Base-by-base conservation (phyloP, 2,888 invertebrate species). In the Eudemis profundana region DNA sequence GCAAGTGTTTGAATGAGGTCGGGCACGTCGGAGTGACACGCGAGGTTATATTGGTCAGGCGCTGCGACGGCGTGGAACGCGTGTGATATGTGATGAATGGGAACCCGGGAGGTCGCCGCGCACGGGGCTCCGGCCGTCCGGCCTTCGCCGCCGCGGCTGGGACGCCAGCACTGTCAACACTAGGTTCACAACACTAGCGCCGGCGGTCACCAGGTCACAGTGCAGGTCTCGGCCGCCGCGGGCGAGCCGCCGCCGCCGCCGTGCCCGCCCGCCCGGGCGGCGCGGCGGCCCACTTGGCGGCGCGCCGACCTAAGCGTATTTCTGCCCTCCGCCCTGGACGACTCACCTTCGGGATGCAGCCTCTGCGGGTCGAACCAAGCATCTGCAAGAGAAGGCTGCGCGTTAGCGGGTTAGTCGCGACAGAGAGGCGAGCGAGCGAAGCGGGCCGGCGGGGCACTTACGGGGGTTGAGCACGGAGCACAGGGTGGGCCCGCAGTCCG, bases 341-440 rank as follows among this genome's bases (percentile, higher is more conserved):
- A 93, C 96, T 96, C 95, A 97, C 97, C 97, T 95, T 95, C 95
- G 78, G 97, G 97, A 93, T 97, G 96, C 92, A 97, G 95, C 93
- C 96, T 95, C 93, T 96, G 96, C 84, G 97, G 97, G 91, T 96
- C 96, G 94, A 97, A 97, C 97, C 97, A 97, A 93, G 97, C 96
- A 95, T 96, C 97, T 97, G 96, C 82, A 97, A 96, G 92, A 92
- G 93, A 93, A 89, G 89, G 89, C 88, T 83, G 89, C 86, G 89
- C 82, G 91, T 91, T 91, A 92, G 91, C 89, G 90, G 88, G 91
- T 92, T 90, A 91, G 92, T 92, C 82, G 90, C 91, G 90, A 90
- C 82, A 89, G 86, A 82, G 81, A 84, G 74, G 72, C 67, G 85
- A 85, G 84, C 84, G 82, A 47, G 82, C 79, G 74, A 87, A 84